These are phyloP conservation scores for Camponotus floridanus DNA, from an alignment of 1,140 invertebrate genomes.

Conservation along the genomic window DNA sequence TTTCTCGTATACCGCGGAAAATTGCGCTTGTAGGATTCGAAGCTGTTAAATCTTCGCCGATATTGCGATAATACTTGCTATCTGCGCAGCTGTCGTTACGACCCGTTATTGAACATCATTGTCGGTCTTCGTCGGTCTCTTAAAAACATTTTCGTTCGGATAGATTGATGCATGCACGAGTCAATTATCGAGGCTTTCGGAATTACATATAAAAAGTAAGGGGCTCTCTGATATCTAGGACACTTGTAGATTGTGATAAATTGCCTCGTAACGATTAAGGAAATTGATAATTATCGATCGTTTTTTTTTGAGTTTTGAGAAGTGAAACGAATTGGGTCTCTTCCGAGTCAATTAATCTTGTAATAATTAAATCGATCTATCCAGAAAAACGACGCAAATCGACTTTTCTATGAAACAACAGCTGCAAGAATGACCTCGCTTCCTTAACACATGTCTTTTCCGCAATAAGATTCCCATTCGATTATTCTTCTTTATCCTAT, in stretches of 20 bases:
- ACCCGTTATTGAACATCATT: constrained; percentile 40
- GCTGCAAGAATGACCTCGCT: neutral
- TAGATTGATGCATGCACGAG: constrained; percentile 32
- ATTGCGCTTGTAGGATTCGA: constrained; percentile 43
- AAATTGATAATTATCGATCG: constrained; percentile 26
- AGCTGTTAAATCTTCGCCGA: constrained; percentile 27
- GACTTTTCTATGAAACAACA: neutral
- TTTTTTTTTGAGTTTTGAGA: constrained; percentile 34
- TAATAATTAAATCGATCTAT: constrained; percentile 13
- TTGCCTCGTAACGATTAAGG: constrained; percentile 31
- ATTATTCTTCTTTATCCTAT: constrained; percentile 1
- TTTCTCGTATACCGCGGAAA: neutral
- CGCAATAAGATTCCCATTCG: neutral
- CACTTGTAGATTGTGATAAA: constrained; percentile 23
- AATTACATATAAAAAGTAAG: constrained; percentile 44
- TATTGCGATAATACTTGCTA: constrained; percentile 2
- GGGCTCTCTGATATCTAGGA: constrained; percentile 21
- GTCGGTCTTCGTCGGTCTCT: neutral
- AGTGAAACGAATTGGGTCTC: constrained; percentile 7
- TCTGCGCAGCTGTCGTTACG: constrained; percentile 18
- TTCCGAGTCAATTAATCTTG: constrained; percentile 23
- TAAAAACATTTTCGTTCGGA: constrained; percentile 22
- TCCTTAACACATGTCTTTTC: neutral
- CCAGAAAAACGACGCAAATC: neutral
- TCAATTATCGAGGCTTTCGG: constrained; percentile 29